These are phyloP conservation scores for Luffia ferchaultella DNA, from an alignment of 2,888 invertebrate genomes.

Conservation along the genomic window DNA sequence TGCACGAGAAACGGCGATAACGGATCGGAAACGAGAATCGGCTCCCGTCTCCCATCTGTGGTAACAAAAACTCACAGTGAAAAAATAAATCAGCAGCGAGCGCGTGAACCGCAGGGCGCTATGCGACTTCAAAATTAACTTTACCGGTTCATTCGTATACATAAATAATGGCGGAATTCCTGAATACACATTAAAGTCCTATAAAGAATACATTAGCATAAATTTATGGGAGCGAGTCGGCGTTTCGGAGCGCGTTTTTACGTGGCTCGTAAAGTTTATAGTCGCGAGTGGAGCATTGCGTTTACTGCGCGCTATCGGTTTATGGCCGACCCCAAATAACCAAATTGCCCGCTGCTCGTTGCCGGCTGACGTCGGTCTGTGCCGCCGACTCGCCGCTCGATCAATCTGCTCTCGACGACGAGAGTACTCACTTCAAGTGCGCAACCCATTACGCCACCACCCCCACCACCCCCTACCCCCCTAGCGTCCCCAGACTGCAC, in stretches of 20 bases:
- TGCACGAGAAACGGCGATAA: too few species aligned
- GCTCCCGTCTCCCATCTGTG: too few species aligned
- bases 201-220: conserved; percentile 68
- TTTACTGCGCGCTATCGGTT: conserved; percentile 64
- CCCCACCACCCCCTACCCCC: too few species aligned
- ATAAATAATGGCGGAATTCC: conserved; percentile 66
- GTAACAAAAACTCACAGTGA: too few species aligned
- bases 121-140: conserved; percentile 64
- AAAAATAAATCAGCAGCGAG: conserved; percentile 39
- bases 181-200: conserved; percentile 67
- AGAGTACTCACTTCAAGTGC: conserved; percentile 24
- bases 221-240: conserved; percentile 64
- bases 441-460: conserved; percentile 29
- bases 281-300: conserved; percentile 65
- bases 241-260: conserved; percentile 65
- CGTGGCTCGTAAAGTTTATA: conserved; percentile 67
- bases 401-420: conserved; percentile 11
- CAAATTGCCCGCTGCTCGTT: conserved; percentile 52
- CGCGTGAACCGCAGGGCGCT: conserved; percentile 48
- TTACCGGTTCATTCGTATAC: conserved; percentile 64
- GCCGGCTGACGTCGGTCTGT: conserved; percentile 18
- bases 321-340: conserved; percentile 64
- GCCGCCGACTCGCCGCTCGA: conserved; percentile 23
- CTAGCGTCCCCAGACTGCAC: conserved; percentile 22
- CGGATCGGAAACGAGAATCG: too few species aligned